A percentile compares a stretch with the other conserved stretches of the same genome.
Conservation (phyloP, 35 echinoderm and acorn worm species). For the Patiria miniata region DNA sequence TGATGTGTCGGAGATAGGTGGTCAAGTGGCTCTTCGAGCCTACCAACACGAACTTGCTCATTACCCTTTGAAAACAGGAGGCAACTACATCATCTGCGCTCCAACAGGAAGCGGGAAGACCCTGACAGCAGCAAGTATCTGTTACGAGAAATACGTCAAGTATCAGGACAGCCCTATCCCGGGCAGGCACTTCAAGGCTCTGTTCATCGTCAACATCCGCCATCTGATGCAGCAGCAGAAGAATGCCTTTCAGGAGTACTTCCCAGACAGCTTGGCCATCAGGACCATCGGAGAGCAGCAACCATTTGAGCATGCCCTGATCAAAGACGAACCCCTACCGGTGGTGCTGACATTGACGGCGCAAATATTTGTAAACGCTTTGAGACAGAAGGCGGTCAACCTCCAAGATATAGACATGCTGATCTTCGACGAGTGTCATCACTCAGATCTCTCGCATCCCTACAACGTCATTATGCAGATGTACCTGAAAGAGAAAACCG, state of each 20-base stretch:
- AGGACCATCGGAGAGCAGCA: slow-evolving; percentile 11
- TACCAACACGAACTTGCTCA: slow-evolving; percentile 64
- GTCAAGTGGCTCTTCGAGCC: slow-evolving; percentile 20
- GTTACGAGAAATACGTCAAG: slow-evolving; percentile 14
- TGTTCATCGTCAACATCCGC: slow-evolving; percentile 61
- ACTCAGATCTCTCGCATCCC: slow-evolving; percentile 59
- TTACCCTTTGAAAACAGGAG: slow-evolving; percentile 34
- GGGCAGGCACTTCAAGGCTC: slow-evolving; percentile 36
- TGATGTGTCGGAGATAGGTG: no score
- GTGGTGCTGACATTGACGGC: slow-evolving; percentile 61
- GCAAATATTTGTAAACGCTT: slow-evolving; percentile 65
- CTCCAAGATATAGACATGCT: slow-evolving; percentile 46
- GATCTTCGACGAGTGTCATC: slow-evolving; percentile 76
- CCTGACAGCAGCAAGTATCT: slow-evolving; percentile 39
- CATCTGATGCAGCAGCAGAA: slow-evolving; percentile 64
- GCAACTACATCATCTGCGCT: slow-evolving; percentile 76
- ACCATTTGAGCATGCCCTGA: background rate
- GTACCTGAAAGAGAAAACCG: slow-evolving; percentile 55
- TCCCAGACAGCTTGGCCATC: slow-evolving; percentile 14
- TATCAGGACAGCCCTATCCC: background rate
- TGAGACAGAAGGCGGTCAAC: background rate
- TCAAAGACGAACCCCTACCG: background rate
- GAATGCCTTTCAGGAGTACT: slow-evolving; percentile 47
- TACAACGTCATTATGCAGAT: slow-evolving; percentile 70
- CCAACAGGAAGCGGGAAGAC: slow-evolving; percentile 74